Conservation (phyloP, 2,888 invertebrate species). For the Diaphora mendica region DNA sequence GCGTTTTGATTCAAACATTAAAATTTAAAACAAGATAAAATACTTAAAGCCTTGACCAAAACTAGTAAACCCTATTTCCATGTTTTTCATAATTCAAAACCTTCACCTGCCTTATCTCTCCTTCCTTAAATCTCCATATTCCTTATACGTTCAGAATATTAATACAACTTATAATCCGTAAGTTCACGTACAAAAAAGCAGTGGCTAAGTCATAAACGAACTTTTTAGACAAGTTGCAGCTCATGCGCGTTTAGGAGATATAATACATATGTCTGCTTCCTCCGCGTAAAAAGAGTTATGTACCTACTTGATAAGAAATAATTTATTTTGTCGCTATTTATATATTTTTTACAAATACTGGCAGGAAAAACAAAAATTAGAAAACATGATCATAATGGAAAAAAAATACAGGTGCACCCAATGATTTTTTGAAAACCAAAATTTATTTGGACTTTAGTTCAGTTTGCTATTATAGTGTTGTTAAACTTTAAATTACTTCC, state of each 20-base stretch:
- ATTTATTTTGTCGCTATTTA: not conserved
- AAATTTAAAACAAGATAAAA: slow-evolving; percentile 9
- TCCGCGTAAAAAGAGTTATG: not conserved
- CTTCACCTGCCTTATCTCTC: not conserved
- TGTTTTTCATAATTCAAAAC: not conserved
- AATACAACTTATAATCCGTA: not conserved
- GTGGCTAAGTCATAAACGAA: not conserved
- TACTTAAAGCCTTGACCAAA: not conserved
- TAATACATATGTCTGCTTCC: not conserved
- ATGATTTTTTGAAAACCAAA: not conserved
- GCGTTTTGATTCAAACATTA: slow-evolving; percentile 15
- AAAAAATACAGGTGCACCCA: not conserved
- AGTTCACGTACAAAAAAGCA: not conserved
- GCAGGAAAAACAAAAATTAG: not conserved
- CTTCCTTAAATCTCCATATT: too few species aligned
- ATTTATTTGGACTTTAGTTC: not conserved
- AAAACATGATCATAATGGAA: not conserved
- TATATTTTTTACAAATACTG: not conserved
- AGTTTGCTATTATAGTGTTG: not conserved
- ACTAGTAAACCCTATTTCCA: not conserved
- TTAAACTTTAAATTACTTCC: not conserved
- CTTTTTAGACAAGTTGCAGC: not conserved
- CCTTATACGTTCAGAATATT: too few species aligned
- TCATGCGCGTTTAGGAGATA: not conserved
- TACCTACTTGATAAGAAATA: not conserved